Percentiles rank a stretch among this genome's conserved stretches.
Conservation (phyloP, 2,113 vertebrate species). For the Eleginops maclovinus region DNA sequence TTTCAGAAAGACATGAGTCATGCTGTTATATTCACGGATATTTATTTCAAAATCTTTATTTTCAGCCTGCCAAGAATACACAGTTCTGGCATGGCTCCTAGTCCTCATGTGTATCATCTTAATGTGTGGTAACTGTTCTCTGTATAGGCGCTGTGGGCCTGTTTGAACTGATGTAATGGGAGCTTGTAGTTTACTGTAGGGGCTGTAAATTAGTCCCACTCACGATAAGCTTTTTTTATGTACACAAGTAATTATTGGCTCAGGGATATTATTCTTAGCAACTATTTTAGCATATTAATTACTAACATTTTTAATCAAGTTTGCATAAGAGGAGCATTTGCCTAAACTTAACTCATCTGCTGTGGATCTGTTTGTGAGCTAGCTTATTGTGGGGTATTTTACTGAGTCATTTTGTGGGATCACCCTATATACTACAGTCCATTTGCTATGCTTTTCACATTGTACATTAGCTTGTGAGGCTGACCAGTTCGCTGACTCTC, state of each 20-base stretch:
- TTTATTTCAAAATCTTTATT: background rate
- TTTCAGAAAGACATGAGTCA: constrained; percentile 38
- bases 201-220: constrained; percentile 7
- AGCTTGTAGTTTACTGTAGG: constrained; percentile 16
- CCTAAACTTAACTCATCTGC: background rate
- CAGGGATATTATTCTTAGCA: constrained; percentile 36
- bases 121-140: constrained; percentile 4
- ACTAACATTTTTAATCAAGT: background rate
- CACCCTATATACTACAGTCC: background rate
- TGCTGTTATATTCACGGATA: constrained; percentile 26
- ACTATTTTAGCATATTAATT: constrained; percentile 30
- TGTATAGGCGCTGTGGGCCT: constrained; percentile 40
- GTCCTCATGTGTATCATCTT: constrained; percentile 29
- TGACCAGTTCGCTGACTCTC: constrained; percentile 26
- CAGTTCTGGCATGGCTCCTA: constrained; percentile 1
- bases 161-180: constrained; percentile 15
- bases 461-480: background rate
- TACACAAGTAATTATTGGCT: constrained; percentile 35
- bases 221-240: constrained; percentile 23
- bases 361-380: background rate
- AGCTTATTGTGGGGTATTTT: background rate
- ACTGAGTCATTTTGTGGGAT: background rate
- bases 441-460: background rate
- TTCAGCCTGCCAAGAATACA: background rate
- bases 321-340: constrained; percentile 17